phyloP scores from a whole-genome alignment of 2,888 invertebrate genomes.

The Hymenopus coronatus region DNA sequence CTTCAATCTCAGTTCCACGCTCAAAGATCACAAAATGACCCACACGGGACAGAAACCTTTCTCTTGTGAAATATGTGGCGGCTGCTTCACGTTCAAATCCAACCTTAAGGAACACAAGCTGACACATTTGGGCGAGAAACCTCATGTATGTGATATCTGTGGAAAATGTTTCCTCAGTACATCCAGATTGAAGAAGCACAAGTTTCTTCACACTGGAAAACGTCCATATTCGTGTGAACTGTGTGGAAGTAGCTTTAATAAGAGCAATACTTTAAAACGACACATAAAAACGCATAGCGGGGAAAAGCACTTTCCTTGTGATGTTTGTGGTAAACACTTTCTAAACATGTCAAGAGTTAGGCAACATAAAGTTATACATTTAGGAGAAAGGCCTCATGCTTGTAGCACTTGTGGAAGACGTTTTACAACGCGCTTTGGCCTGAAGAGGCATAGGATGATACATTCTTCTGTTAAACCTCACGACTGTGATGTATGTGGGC shows the following conservation, averaged over 20 bases:
- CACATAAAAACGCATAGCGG: not conserved
- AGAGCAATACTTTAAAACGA: not conserved
- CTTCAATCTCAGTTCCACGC: not conserved
- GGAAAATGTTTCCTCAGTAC: not conserved
- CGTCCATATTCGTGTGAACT: not conserved
- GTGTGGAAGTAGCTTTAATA: not conserved
- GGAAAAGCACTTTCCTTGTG: not conserved
- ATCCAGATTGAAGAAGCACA: not conserved
- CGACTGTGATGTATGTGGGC: not conserved
- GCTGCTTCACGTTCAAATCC: not conserved
- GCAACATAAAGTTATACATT: not conserved
- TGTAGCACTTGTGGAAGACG: not conserved
- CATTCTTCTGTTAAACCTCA: not conserved
- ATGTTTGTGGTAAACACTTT: not conserved
- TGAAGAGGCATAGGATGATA: not conserved
- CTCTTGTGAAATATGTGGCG: not conserved
- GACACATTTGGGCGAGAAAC: not conserved
- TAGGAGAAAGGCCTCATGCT: not conserved
- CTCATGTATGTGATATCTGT: not conserved
- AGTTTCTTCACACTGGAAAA: not conserved
- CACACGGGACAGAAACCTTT: not conserved
- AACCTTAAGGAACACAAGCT: not conserved
- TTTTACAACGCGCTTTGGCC: not conserved
- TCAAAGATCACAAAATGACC: not conserved
- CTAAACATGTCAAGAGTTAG: not conserved